phyloP scores from a whole-genome alignment of 2,888 invertebrate genomes.

The Zaprionus obscuricornis region DNA sequence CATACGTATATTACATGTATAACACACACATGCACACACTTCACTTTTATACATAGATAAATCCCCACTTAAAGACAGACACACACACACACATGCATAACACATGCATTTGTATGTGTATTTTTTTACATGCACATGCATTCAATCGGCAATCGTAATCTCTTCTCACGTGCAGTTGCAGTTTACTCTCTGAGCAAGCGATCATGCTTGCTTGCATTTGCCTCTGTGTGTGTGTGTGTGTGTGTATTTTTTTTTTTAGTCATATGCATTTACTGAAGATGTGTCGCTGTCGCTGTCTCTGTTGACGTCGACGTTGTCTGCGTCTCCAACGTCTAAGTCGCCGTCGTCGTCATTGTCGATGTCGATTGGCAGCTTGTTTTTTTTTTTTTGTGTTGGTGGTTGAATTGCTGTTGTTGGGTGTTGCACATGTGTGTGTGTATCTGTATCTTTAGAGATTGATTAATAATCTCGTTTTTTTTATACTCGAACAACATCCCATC shows the following conservation, averaged over 20 bases:
- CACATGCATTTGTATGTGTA: conserved; percentile 4
- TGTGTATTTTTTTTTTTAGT: conserved; percentile 36
- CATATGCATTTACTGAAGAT: conserved; percentile 59
- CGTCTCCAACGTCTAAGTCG: no score
- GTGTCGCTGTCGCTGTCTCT: conserved; percentile 60
- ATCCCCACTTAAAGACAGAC: conserved; percentile 25
- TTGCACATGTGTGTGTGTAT: conserved; percentile 44
- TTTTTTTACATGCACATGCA: no score
- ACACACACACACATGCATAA: conserved; percentile 6
- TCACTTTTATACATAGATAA: conserved; percentile 35
- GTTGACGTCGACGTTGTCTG: no score
- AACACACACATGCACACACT: conserved; percentile 26
- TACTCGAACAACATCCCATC: no score
- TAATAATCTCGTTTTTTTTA: conserved; percentile 72
- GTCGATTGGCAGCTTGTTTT: conserved; percentile 58
- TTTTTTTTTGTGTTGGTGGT: conserved; percentile 23
- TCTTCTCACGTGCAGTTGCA: conserved; percentile 53
- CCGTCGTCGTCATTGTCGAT: neutral
- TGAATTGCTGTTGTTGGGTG: conserved; percentile 4
- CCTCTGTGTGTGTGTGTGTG: conserved; percentile 8
- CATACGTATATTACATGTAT: no score
- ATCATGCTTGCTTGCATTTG: conserved; percentile 39
- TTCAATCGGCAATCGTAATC: conserved; percentile 31
- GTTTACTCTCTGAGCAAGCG: conserved; percentile 37
- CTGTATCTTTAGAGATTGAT: conserved; percentile 75